A percentile compares a stretch with the other conserved stretches of the same genome.
These are phyloP conservation scores for Oligia fasciuncula DNA, from an alignment of 2,888 invertebrate species.

Conservation along the genomic window DNA sequence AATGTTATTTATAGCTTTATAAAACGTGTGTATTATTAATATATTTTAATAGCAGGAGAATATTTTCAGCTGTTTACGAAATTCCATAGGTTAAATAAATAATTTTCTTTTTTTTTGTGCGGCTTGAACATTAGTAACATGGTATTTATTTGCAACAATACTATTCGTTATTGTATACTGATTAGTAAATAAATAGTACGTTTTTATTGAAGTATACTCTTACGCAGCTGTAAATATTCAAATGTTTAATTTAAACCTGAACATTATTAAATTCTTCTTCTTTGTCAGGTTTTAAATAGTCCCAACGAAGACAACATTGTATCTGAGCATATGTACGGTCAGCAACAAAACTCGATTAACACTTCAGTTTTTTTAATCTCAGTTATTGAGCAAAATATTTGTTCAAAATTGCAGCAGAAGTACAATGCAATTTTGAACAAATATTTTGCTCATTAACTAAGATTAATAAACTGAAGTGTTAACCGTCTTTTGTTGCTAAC, in stretches of 20 bases:
- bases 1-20: constrained; percentile 15
- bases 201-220: not conserved
- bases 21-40: not conserved
- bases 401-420: no score
- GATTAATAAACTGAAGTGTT: no score
- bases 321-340: not conserved
- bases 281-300: not conserved
- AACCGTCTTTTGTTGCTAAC: no score
- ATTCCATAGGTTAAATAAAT: not conserved
- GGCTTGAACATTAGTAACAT: accelerated
- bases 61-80: constrained; percentile 6
- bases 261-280: not conserved
- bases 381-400: no score
- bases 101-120: not conserved
- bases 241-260: not conserved
- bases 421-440: no score
- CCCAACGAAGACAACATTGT: not conserved
- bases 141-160: not conserved
- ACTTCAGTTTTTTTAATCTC: no score
- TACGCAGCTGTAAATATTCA: constrained; percentile 6
- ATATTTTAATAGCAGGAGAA: not conserved
- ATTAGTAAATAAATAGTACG: not conserved
- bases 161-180: not conserved
- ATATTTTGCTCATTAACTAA: no score
- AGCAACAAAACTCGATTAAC: no score